Evolutionary conservation across 2,888 invertebrate genomes (phyloP).

Genomic region (Eutolmus rufibarbis): DNA sequence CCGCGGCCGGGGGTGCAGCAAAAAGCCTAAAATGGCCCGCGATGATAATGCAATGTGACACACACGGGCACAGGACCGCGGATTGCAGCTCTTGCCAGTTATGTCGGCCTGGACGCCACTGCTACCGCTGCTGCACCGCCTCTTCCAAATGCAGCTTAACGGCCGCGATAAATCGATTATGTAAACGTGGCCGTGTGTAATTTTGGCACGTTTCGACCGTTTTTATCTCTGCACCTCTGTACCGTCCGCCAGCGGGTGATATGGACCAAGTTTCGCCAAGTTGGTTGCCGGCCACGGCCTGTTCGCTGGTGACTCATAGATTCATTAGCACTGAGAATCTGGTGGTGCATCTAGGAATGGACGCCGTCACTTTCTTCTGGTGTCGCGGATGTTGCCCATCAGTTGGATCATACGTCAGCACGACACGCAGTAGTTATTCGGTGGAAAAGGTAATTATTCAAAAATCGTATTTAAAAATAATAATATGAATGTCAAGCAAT

Average conservation of each 20-base stretch:
- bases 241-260: neutral
- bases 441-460: no score
- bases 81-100: neutral
- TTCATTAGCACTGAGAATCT: neutral
- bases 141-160: neutral
- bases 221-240: neutral
- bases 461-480: no score
- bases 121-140: neutral
- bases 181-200: neutral
- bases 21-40: neutral
- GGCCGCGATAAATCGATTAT: neutral
- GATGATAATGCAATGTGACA: constrained; percentile 21
- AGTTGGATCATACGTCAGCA: neutral
- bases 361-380: neutral
- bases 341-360: neutral
- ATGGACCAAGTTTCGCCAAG: neutral
- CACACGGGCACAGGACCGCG: neutral
- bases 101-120: neutral
- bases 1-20: neutral
- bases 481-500: no score
- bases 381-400: neutral
- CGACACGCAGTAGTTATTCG: no score
- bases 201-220: constrained; percentile 22
- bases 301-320: neutral
- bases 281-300: neutral